A percentile compares a stretch with the other conserved stretches of the same genome.
phyloP scores from a whole-genome alignment of 2,888 invertebrate genomes.

The Ichneumoninae sp. region DNA sequence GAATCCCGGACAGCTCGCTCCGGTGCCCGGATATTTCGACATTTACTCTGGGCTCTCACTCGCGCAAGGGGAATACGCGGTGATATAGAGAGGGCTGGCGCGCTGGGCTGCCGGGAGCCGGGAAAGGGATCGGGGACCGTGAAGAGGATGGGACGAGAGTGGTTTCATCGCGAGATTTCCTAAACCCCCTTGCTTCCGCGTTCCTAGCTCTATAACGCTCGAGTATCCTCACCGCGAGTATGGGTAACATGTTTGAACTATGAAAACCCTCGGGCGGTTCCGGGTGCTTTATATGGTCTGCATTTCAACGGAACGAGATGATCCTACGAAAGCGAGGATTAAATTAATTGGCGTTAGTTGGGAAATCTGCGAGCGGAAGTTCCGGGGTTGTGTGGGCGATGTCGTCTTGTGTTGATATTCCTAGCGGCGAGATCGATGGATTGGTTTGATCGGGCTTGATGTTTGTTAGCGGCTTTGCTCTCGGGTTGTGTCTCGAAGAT shows the following conservation, averaged over 20 bases:
- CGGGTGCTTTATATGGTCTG: conserved; percentile 35
- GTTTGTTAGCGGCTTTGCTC: conserved; percentile 6
- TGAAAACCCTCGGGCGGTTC: conserved; percentile 52
- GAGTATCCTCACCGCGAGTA: conserved; percentile 48
- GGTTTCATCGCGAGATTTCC: conserved; percentile 51
- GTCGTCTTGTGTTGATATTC: conserved; percentile 23
- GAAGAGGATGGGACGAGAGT: conserved; percentile 48
- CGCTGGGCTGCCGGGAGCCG: conserved; percentile 7
- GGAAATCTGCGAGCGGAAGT: conserved; percentile 15
- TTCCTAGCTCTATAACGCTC: conserved; percentile 3
- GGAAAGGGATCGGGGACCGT: conserved; percentile 18
- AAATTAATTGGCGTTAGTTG: conserved; percentile 54
- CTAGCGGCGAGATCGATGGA: conserved; percentile 26
- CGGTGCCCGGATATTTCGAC: conserved; percentile 54
- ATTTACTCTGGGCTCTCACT: conserved; percentile 50
- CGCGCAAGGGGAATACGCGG: conserved; percentile 32
- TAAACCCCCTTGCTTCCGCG: conserved; percentile 23
- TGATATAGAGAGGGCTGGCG: conserved; percentile 19
- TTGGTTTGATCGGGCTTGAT: conserved; percentile 27
- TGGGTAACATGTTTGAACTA: conserved; percentile 45
- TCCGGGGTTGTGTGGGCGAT: background rate
- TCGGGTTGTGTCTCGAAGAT: background rate
- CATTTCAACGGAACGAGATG: conserved; percentile 41
- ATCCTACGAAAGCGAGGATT: conserved; percentile 48
- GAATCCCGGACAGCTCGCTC: conserved; percentile 57